A percentile compares a stretch with the other conserved stretches of the same genome.
Conservation (phyloP, 1,140 invertebrate genomes). For the Acromyrmex heyeri region DNA sequence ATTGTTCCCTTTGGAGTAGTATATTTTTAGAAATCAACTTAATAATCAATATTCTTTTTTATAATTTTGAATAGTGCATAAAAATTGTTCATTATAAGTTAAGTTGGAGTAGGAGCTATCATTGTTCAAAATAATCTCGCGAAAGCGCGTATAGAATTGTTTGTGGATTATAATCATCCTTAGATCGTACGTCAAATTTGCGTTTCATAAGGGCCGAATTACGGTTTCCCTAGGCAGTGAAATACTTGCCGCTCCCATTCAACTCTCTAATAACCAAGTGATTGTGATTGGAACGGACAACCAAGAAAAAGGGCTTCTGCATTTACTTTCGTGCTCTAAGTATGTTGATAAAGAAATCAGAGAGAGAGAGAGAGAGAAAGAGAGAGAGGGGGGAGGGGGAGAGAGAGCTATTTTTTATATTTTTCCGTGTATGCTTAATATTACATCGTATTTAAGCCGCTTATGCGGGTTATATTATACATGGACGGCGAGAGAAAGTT, state of each 20-base stretch:
- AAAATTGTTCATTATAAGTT: background rate
- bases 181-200: too few species aligned
- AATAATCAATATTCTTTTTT: background rate
- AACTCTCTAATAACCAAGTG: too few species aligned
- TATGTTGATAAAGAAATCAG: background rate
- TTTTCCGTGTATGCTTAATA: background rate
- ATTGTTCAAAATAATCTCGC: background rate
- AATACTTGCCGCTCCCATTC: too few species aligned
- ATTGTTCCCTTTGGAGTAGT: background rate
- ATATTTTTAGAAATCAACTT: background rate
- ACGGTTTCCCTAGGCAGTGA: too few species aligned
- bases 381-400: background rate
- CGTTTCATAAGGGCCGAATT: too few species aligned
- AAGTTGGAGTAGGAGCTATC: too few species aligned
- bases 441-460: constrained; percentile 3
- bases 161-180: background rate
- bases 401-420: constrained; percentile 6
- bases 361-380: background rate
- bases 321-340: too few species aligned
- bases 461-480: constrained; percentile 4
- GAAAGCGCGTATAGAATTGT: background rate
- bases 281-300: too few species aligned
- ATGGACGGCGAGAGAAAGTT: constrained; percentile 27
- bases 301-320: too few species aligned
- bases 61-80: background rate